Evolutionary conservation across 2,113 vertebrate species (phyloP), one percentile per base, ranked within the genome.

Genomic region (Petroica traversi): DNA sequence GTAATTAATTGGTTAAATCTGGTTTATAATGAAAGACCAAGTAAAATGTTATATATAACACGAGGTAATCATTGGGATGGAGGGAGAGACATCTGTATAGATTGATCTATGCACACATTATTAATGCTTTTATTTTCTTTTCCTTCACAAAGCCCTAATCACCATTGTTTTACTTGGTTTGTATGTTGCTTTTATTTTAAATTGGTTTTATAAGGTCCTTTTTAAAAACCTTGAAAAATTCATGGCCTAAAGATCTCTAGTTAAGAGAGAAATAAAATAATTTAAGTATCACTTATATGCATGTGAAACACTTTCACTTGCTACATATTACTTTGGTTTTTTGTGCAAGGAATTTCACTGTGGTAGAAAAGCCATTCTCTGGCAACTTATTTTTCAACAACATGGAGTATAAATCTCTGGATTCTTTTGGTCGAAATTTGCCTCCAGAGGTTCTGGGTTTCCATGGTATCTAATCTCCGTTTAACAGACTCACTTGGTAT

Each of bases 401-500:
- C 18, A 7, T 61, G 54, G 20, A 19, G 23, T 69, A 38, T 61
- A 83, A 90, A 57, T 83, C 24, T 93, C 57, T 7, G 16, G 29
- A 79, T 89, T 93, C 55, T 80, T 77, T 83, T 1, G 1, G 67
- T 45, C 1, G 16, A 74, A 87, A 33, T 91, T 95, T 95, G 59
- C 54, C 41, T 91, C 81, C 74, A 94, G 95, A 94, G 85, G 61
- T 93, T 92, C 59, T 83, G 69, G 45, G 86, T 96, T 95, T 95
- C 93, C 87, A 94, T 95, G 85, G 84, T 87, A 69, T 80, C 62
- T 94, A 91, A 94, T 82, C 84, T 73, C 85, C 91, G 59, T 87
- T 91, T 85, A 89, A 73, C 54, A 51, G 93, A 91, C 54, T 81
- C 38, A 25, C 31, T 91, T 85, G 78, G 77, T 85, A 91, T 96